Base-by-base conservation (phyloP, 2,888 invertebrate species). In the Amphiduros pacificus region DNA sequence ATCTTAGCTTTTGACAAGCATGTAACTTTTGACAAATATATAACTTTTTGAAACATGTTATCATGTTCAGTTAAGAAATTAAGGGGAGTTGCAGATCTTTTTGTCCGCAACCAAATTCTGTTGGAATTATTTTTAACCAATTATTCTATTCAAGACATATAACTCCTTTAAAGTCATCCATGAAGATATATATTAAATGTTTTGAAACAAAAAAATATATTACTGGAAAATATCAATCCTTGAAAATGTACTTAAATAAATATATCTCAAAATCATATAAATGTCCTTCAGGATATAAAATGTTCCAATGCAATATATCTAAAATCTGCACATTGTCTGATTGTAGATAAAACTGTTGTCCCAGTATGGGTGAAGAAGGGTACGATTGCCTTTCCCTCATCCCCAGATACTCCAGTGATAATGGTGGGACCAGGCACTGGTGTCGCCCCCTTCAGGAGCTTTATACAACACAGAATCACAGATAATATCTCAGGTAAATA, bases 361-460 rank as follows among this genome's bases (percentile, higher is more conserved):
- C 76, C 78, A 29, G 54, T 82, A 1, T 80, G 79, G 79, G 71
- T 80, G 5, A 77, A 79, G 65, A 68, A 65, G 48, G 81, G 96
- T 1, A 91, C 91, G 17, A 89, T 97, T 74, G 84, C 82, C 22
- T 92, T 94, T 81, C 90, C 91, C 14, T n/a, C n/a, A n/a, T 84
- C 88, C 68, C 59, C 74, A 60, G 83, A 83, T 24, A 73, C 77
- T 1, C 93, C 94, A 0, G 85, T 91, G 28, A 90, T 99, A 64
- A 89, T 98, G 86, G 88, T 99, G 32, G 98, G 97, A 0, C 82
- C 82, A 68, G 79, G 99, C 24, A 99, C 99, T 0, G 99, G 99
- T 0, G 86, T 96, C 27, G 97, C 99, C 0, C 96, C 98, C 0
- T 97, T 99, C 82, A 86, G 96, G 67, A 91, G 91, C 71, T 86